These are phyloP conservation scores for Pheosia tremula DNA, from an alignment of 2,888 invertebrate genomes.

Conservation along the genomic window DNA sequence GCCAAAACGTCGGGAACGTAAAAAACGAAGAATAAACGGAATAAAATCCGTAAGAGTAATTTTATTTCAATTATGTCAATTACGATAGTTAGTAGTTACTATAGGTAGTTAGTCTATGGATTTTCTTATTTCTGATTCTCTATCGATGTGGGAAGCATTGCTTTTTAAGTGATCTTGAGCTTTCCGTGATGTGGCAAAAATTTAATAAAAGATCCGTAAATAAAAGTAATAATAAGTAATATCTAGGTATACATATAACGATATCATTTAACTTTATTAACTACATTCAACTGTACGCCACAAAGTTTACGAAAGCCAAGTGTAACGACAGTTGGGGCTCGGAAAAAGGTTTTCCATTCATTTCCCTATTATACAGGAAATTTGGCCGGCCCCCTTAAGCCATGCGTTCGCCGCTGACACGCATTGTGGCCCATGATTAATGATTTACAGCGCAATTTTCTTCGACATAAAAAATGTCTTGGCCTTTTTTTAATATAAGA, in stretches of 20 bases:
- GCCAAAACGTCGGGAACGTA: too few relatives aligned
- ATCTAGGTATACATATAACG: not conserved
- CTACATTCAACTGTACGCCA: constrained; percentile 15
- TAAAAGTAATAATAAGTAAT: too few relatives aligned
- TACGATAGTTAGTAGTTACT: too few relatives aligned
- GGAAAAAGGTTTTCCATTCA: constrained; percentile 68
- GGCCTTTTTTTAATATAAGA: constrained; percentile 39
- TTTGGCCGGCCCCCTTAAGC: constrained; percentile 66
- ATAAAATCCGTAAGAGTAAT: too few relatives aligned
- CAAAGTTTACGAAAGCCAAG: constrained; percentile 38
- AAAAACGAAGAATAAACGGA: too few relatives aligned
- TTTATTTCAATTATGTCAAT: too few relatives aligned
- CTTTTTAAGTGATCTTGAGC: too few relatives aligned
- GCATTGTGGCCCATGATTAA: constrained; percentile 80
- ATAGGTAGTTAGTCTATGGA: too few relatives aligned
- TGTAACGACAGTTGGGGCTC: constrained; percentile 22
- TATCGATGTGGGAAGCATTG: too few relatives aligned
- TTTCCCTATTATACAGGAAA: constrained; percentile 76
- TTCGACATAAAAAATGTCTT: constrained; percentile 60
- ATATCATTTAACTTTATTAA: not conserved
- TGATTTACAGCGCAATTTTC: constrained; percentile 77
- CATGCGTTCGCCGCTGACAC: constrained; percentile 72
- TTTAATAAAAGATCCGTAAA: too few relatives aligned
- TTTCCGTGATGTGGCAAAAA: too few relatives aligned
- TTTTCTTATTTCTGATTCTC: too few relatives aligned